Evolutionary conservation across 1,140 invertebrate species (phyloP).

Genomic region (Procambarus clarkii): DNA sequence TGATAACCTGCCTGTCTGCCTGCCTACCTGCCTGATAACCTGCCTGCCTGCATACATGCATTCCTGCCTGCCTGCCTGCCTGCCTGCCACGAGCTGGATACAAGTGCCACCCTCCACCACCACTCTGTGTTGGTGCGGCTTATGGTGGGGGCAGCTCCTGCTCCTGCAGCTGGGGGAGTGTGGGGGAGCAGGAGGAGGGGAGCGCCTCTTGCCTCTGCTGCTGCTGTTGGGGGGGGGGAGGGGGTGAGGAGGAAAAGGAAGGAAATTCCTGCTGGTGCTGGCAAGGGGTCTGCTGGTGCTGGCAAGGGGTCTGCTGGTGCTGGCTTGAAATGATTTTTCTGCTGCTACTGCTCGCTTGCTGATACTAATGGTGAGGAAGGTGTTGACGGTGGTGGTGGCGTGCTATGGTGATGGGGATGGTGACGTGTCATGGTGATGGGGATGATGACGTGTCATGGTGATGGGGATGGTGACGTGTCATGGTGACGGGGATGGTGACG

Average conservation of each 20-base stretch:
- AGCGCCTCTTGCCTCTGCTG: neutral
- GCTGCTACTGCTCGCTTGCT: neutral
- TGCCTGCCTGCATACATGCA: no score
- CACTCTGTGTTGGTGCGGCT: constrained; percentile 53
- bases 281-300: neutral
- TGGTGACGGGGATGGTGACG: no score
- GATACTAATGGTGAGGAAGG: neutral
- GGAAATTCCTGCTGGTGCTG: neutral
- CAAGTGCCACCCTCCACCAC: constrained; percentile 42
- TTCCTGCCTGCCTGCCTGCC: no score
- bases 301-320: no score
- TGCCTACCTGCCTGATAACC: no score
- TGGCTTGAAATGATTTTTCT: no score
- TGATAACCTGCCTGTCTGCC: no score
- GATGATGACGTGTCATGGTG: neutral
- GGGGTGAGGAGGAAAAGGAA: no score
- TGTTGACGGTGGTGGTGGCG: neutral
- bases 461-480: neutral
- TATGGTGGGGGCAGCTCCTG: constrained; percentile 24
- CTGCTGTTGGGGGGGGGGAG: neutral
- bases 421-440: no score
- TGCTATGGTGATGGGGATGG: neutral
- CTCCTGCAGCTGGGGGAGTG: constrained; percentile 14
- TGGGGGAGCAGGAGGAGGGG: constrained; percentile 5
- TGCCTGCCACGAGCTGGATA: constrained; percentile 9